These are phyloP conservation scores for Sphaeramia orbicularis DNA, from an alignment of 2,797 vertebrate species.

Conservation along the genomic window DNA sequence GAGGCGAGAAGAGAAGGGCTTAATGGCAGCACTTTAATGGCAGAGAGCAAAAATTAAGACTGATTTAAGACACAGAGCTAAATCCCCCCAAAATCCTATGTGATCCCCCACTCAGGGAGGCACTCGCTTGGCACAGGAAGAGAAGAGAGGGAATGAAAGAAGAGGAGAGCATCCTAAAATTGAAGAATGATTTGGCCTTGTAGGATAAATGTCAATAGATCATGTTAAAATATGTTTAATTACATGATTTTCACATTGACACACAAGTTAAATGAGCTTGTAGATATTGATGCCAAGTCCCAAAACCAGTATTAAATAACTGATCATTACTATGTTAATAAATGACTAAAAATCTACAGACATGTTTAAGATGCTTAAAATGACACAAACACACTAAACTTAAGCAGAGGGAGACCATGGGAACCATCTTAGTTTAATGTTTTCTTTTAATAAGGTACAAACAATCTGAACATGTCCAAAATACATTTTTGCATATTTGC, in stretches of 20 bases:
- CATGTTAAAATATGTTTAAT: conserved; percentile 7
- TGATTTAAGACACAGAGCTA: conserved; percentile 93
- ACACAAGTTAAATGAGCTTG: not conserved
- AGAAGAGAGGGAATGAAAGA: conserved; percentile 37
- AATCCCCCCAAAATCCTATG: conserved; percentile 92
- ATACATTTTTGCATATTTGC: no score
- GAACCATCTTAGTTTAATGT: no score
- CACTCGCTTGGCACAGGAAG: conserved; percentile 81
- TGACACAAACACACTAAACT: no score
- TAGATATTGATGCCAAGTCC: not conserved
- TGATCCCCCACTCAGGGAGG: conserved; percentile 92
- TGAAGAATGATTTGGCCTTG: conserved; percentile 24
- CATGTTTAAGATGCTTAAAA: no score
- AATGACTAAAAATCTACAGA: not conserved
- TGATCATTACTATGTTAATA: not conserved
- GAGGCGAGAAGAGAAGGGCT: conserved; percentile 99
- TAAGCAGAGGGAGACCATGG: not conserved
- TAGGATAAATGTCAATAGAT: conserved; percentile 29
- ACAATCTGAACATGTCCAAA: no score
- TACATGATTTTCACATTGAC: conserved; percentile 27
- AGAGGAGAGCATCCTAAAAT: not conserved
- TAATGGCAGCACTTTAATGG: conserved; percentile 99
- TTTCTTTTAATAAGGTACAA: no score
- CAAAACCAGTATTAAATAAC: no score
- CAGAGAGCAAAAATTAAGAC: conserved; percentile 99